Conservation (phyloP, 2,113 vertebrate genomes). For the Leptodactylus fuscus region DNA sequence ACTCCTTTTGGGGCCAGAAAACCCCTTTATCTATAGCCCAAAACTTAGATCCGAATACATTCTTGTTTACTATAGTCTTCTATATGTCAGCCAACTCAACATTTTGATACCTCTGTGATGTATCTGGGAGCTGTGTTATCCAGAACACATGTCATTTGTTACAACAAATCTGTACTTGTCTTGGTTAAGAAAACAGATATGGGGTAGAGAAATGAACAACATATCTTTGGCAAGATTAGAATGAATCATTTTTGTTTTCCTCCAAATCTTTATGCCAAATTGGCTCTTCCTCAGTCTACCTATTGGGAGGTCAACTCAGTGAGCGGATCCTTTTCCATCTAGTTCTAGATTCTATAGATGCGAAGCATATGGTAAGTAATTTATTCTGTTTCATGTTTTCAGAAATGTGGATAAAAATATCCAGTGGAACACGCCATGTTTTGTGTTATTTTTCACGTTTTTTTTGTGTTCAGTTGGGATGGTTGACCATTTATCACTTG, state of each 20-base stretch:
- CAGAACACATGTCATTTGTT: slow-evolving; percentile 26
- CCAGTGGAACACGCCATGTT: background rate
- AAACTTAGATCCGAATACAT: background rate
- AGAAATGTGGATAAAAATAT: background rate
- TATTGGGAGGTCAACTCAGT: background rate
- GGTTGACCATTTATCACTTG: slow-evolving; percentile 33
- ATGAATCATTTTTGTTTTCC: background rate
- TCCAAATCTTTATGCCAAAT: background rate
- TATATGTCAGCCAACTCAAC: background rate
- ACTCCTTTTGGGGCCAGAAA: no score
- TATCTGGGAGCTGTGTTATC: background rate
- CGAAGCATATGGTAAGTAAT: slow-evolving; percentile 26
- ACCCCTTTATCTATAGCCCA: no score
- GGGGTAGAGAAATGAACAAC: background rate
- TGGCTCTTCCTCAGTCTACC: background rate
- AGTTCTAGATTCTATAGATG: slow-evolving; percentile 20
- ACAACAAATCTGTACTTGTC: slow-evolving; percentile 5
- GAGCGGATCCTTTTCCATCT: background rate
- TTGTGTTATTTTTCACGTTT: background rate
- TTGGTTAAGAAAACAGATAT: background rate
- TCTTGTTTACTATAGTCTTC: background rate
- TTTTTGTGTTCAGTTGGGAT: slow-evolving; percentile 20
- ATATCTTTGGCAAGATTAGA: background rate
- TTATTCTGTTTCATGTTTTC: slow-evolving; percentile 18
- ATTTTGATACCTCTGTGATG: background rate